phyloP scores from a whole-genome alignment of 2,888 invertebrate species.

The Pseudolycoriella hygida region DNA sequence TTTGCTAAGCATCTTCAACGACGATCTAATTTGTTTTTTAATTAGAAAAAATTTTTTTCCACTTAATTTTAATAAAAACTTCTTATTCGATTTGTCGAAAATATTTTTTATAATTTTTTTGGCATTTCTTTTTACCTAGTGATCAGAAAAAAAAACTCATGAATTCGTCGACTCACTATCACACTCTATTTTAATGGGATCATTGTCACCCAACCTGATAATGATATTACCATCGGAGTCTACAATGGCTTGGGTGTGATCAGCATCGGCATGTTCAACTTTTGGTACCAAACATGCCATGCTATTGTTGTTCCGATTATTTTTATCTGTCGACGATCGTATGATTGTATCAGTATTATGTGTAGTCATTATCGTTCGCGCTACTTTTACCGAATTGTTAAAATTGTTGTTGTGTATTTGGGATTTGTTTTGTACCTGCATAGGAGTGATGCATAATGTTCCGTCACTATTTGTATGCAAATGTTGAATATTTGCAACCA shows the following conservation, averaged over 20 bases:
- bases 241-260: slow-evolving; percentile 4
- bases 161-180: slow-evolving; percentile 1
- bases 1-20: too few relatives aligned
- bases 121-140: too few relatives aligned
- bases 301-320: slow-evolving; percentile 2
- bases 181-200: slow-evolving; percentile 9
- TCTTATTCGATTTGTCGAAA: too few relatives aligned
- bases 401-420: slow-evolving; percentile 10
- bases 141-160: too few relatives aligned
- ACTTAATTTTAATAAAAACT: too few relatives aligned
- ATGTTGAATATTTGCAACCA: slow-evolving; percentile 78
- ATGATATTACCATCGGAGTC: slow-evolving; percentile 7
- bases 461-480: slow-evolving; percentile 56
- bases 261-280: not conserved
- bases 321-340: not conserved
- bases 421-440: slow-evolving; percentile 46
- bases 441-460: slow-evolving; percentile 66
- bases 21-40: too few relatives aligned
- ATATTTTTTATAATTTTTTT: too few relatives aligned
- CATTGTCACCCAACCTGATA: slow-evolving; percentile 2
- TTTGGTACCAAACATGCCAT: not conserved
- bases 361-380: slow-evolving; percentile 2
- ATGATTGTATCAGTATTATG: not conserved
- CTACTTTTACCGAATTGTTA: slow-evolving; percentile 3
- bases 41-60: too few relatives aligned